These are phyloP conservation scores for Rotaria macrura DNA, from an alignment of 2,888 invertebrate genomes.

Conservation along the genomic window DNA sequence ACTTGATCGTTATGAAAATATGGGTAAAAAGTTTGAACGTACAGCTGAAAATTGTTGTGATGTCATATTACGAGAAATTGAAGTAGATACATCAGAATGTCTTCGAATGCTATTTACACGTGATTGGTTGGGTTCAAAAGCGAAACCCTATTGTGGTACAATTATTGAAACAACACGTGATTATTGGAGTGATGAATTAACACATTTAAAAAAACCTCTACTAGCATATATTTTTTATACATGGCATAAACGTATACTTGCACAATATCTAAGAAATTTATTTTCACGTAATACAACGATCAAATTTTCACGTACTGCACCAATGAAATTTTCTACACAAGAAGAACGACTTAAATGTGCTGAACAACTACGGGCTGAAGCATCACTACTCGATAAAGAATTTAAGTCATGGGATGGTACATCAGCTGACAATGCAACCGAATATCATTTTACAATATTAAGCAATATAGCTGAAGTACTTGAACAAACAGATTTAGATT, in stretches of 20 bases:
- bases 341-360: background rate
- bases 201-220: background rate
- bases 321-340: background rate
- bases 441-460: constrained; percentile 20
- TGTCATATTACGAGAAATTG: background rate
- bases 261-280: background rate
- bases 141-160: background rate
- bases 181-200: constrained; percentile 11
- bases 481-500: constrained; percentile 17
- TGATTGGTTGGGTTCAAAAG: constrained; percentile 23
- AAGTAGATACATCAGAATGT: background rate
- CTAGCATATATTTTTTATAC: background rate
- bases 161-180: constrained; percentile 16
- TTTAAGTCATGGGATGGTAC: background rate
- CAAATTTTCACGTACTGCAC: background rate
- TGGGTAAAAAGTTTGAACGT: background rate
- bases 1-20: background rate
- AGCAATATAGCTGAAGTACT: background rate
- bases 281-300: background rate
- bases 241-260: constrained; percentile 13
- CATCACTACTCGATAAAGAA: background rate
- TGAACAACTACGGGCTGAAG: background rate
- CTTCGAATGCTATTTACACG: constrained; percentile 26
- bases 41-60: background rate
- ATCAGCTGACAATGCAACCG: background rate